phyloP scores from a whole-genome alignment of 2,113 vertebrate species.

The Calyptomena viridis region DNA sequence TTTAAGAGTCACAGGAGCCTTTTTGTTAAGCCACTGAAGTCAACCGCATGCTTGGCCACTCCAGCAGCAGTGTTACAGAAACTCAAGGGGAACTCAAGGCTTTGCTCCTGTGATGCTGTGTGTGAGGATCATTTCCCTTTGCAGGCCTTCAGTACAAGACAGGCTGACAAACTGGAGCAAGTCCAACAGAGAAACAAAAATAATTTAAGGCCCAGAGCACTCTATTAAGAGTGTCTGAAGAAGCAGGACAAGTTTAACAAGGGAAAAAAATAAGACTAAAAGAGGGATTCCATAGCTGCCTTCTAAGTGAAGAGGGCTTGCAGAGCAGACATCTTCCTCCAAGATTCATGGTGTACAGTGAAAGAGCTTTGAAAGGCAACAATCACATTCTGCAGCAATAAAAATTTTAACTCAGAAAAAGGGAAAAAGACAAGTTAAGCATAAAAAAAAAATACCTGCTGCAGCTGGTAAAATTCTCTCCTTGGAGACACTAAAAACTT shows the following conservation, averaged over 20 bases:
- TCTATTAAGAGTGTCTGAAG: background rate
- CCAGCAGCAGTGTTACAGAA: background rate
- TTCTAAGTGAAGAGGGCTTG: background rate
- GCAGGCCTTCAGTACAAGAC: background rate
- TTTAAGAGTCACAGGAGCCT: background rate
- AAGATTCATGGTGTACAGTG: fast-evolving
- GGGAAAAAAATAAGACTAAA: background rate
- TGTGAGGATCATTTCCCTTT: background rate
- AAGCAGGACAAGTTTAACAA: background rate
- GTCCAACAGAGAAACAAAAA: background rate
- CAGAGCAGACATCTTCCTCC: background rate
- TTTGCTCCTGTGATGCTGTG: background rate
- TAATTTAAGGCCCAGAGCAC: background rate
- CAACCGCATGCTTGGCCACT: background rate
- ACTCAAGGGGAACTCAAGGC: background rate
- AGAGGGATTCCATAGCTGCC: background rate
- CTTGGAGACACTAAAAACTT: background rate
- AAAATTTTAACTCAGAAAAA: background rate
- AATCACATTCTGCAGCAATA: background rate
- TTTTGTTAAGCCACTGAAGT: background rate
- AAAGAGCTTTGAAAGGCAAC: background rate
- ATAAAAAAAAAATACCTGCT: background rate
- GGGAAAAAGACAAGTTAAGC: background rate
- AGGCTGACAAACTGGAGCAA: background rate
- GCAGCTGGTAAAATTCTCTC: background rate